Percentiles rank a stretch among this genome's conserved stretches.
Evolutionary conservation across 1,140 invertebrate genomes (phyloP).

Genomic region (Drosophila equinoxialis): DNA sequence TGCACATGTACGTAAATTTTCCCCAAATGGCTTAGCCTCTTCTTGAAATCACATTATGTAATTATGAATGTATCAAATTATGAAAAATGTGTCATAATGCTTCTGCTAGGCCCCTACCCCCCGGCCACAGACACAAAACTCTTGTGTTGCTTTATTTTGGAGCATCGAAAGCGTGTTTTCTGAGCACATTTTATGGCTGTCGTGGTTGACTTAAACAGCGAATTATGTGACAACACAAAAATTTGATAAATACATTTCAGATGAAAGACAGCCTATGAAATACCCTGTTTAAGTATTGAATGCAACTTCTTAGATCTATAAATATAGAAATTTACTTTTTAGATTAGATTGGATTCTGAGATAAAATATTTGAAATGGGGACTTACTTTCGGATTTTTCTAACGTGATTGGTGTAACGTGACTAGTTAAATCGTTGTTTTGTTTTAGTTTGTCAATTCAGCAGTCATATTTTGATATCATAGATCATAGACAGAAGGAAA

Average conservation of each 20-base stretch:
- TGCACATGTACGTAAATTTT: constrained; percentile 12
- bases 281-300: background rate
- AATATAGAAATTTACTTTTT: too few species aligned
- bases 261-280: background rate
- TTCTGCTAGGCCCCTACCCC: background rate
- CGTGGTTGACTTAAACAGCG: constrained; percentile 41
- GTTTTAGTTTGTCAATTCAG: too few species aligned
- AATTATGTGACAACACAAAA: constrained; percentile 56
- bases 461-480: too few species aligned
- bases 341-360: too few species aligned
- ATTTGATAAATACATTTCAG: background rate
- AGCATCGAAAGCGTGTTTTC: constrained; percentile 43
- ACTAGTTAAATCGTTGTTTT: too few species aligned
- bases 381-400: too few species aligned
- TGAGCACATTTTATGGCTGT: constrained; percentile 66
- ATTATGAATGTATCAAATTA: constrained; percentile 80
- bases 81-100: constrained; percentile 68
- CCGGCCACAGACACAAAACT: background rate
- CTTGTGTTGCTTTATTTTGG: background rate
- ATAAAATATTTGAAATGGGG: too few species aligned
- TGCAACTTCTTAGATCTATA: too few species aligned
- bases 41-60: constrained; percentile 74
- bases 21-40: constrained; percentile 33
- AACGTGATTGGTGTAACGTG: too few species aligned
- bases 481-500: too few species aligned